Evolutionary conservation across 2,888 invertebrate species (phyloP).

Genomic region (Sisyra terminalis): DNA sequence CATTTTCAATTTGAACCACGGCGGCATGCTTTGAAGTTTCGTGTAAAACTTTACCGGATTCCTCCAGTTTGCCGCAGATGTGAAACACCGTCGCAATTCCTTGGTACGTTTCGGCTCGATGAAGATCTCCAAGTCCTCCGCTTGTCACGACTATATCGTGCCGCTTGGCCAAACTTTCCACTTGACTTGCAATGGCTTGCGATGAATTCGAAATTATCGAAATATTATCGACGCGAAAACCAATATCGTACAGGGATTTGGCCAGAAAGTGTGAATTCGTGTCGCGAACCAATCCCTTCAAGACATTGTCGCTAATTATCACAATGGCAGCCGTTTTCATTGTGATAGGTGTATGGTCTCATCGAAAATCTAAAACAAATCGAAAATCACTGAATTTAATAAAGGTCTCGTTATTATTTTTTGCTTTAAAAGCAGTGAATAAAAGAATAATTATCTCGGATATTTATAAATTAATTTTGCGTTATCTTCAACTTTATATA

Average conservation of each 20-base stretch:
- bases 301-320: slow-evolving; percentile 57
- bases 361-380: too few species aligned
- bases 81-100: slow-evolving; percentile 23
- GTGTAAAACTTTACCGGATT: not conserved
- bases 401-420: too few species aligned
- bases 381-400: too few species aligned
- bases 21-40: not conserved
- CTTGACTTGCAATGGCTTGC: slow-evolving; percentile 43
- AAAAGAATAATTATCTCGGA: too few species aligned
- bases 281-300: slow-evolving; percentile 52
- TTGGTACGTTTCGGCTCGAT: slow-evolving; percentile 60
- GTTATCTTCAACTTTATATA: too few species aligned
- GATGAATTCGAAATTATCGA: slow-evolving; percentile 49
- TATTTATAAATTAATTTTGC: too few species aligned
- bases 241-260: slow-evolving; percentile 39
- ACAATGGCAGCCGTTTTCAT: slow-evolving; percentile 6
- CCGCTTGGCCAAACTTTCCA: slow-evolving; percentile 35
- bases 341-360: not conserved
- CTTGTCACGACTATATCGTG: slow-evolving; percentile 54
- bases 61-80: not conserved
- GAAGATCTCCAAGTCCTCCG: slow-evolving; percentile 64
- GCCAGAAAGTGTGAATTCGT: slow-evolving; percentile 49
- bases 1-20: slow-evolving; percentile 4
- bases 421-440: too few species aligned
- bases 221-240: slow-evolving; percentile 45